phyloP scores from a whole-genome alignment of 2,797 vertebrate genomes.

The Halcyon chelicuti region DNA sequence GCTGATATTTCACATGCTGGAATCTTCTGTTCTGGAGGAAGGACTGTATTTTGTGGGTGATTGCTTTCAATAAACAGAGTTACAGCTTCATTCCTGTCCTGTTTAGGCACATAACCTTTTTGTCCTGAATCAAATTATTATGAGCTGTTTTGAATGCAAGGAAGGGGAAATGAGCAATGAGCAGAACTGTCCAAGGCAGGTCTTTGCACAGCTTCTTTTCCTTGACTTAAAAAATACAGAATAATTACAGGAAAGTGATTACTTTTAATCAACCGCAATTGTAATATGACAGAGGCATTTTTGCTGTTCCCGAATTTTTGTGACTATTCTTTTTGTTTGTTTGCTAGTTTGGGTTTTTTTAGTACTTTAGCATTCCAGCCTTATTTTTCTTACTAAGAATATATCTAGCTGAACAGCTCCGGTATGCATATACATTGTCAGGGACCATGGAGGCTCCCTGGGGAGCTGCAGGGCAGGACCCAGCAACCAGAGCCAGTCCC shows the following conservation, averaged over 20 bases:
- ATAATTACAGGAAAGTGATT: neutral
- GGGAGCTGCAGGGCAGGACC: neutral
- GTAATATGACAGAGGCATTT: neutral
- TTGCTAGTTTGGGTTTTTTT: neutral
- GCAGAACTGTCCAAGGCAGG: neutral
- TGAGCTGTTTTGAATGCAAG: slow-evolving; percentile 9
- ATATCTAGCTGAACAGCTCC: neutral
- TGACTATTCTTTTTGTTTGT: neutral
- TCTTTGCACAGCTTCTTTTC: neutral
- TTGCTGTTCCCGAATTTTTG: neutral
- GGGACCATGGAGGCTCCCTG: neutral
- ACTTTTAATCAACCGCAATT: neutral
- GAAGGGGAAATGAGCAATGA: neutral
- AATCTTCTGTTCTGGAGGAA: neutral
- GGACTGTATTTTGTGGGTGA: slow-evolving; percentile 18
- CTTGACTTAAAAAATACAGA: neutral
- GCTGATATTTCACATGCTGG: neutral
- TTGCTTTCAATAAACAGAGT: neutral
- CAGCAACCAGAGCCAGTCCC: neutral
- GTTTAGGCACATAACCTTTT: neutral
- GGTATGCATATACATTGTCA: neutral
- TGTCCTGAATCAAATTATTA: slow-evolving; percentile 1
- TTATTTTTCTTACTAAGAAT: neutral
- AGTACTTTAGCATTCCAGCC: neutral
- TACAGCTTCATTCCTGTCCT: neutral